Evolutionary conservation across 92 coral and sea anemone species (phyloP).

Genomic region (Paramuricea clavata): DNA sequence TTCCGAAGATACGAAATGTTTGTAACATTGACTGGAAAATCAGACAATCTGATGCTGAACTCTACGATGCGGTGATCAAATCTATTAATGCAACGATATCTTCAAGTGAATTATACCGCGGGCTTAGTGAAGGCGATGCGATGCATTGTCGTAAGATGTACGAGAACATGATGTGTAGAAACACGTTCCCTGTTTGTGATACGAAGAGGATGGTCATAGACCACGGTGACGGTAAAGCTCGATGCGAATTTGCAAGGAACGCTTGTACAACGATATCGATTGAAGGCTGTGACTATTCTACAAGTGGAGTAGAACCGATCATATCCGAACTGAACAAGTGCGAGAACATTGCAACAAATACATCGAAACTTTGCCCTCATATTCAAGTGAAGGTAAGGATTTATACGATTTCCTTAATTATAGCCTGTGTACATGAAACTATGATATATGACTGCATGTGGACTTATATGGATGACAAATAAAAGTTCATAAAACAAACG

Average conservation of each 20-base stretch:
- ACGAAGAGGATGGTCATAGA: slow-evolving; percentile 19
- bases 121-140: not conserved
- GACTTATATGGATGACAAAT: not conserved
- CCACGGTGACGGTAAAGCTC: slow-evolving; percentile 19
- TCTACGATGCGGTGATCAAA: not conserved
- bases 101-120: not conserved
- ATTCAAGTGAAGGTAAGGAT: slow-evolving; percentile 3
- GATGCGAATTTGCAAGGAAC: not conserved
- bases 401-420: not conserved
- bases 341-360: not conserved
- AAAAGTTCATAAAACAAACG: no score
- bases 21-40: slow-evolving; percentile 31
- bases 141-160: slow-evolving; percentile 9
- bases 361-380: slow-evolving; percentile 27
- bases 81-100: not conserved
- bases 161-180: slow-evolving; percentile 21
- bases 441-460: no score
- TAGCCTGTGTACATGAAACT: no score
- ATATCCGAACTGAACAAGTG: slow-evolving; percentile 1
- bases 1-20: not conserved
- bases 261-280: slow-evolving; percentile 28
- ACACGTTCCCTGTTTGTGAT: slow-evolving; percentile 43
- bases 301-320: slow-evolving; percentile 3
- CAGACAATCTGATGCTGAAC: not conserved
- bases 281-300: slow-evolving; percentile 15